Conservation (phyloP, 37 sponge, comb jelly and placozoan genomes). For the Agelas oroides region DNA sequence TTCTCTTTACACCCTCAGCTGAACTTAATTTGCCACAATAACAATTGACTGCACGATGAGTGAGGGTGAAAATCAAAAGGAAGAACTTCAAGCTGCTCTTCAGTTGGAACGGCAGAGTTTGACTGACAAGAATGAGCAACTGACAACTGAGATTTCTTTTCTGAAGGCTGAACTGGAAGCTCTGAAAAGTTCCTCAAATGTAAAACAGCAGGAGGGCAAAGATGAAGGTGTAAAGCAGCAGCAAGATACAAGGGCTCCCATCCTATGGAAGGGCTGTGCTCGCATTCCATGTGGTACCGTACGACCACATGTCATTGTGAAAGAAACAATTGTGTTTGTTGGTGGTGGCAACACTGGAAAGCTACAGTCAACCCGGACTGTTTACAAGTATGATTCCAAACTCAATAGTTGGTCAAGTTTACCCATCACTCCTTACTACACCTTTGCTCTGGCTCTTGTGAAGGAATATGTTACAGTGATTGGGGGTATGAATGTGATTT, state of each 20-base stretch:
- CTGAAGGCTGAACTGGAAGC: no score
- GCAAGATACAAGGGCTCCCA: background rate
- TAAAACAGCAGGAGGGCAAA: no score
- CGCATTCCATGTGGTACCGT: slow-evolving; percentile 23
- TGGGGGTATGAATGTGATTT: slow-evolving; percentile 4
- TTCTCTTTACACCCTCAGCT: no score
- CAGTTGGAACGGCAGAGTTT: no score
- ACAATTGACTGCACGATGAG: no score
- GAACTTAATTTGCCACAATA: no score
- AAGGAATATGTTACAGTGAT: slow-evolving; percentile 7
- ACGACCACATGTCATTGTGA: slow-evolving; percentile 18
- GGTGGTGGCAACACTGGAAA: slow-evolving; percentile 19
- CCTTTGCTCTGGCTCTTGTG: background rate
- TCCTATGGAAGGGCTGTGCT: slow-evolving; percentile 35
- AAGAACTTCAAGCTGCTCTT: no score
- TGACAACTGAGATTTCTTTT: no score
- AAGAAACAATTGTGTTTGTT: background rate
- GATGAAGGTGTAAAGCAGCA: no score
- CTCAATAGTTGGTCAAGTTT: slow-evolving; percentile 5
- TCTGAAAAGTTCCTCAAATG: no score
- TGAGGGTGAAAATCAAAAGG: no score
- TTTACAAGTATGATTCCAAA: slow-evolving; percentile 1
- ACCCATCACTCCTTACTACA: slow-evolving; percentile 21
- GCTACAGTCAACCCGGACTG: slow-evolving; percentile 6
- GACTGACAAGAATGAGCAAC: no score